Base-by-base conservation (phyloP, 2,113 vertebrate species). In the Phocoena sinus region DNA sequence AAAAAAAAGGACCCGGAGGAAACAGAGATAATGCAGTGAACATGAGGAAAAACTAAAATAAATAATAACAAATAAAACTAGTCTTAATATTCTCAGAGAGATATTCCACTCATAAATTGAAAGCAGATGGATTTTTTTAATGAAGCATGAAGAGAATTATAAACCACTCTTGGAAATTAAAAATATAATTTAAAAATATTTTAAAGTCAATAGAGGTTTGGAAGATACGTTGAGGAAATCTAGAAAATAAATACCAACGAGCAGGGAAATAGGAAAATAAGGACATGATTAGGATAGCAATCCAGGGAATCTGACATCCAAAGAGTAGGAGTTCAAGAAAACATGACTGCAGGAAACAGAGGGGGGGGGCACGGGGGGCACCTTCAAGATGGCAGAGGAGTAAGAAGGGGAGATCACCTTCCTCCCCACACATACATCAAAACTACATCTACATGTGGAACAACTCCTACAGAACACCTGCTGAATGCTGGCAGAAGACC, bases 221-320 rank as follows among this genome's bases (percentile, higher is more conserved):
- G 23, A 93, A 77, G 38, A 6, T 36, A 47, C 38, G 68, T 21
- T 33, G 65, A 90, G 62, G 53, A 84, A 90, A 92, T 26, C 44
- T 79, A 90, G 8, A 83, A 91, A 92, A 73, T 83, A 92, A 92
- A 95, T 74, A 96, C 36, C 31, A 63, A 90, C 94, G 9, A 67
- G 15, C 13, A 77, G 23, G 14, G 18, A 80, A 83, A 89, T 36
- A 33, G 6, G 21, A 84, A 89, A 85, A 77, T 33, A 62, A 77
- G 36, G 60, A 85, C 20, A 53, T 89, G 20, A 83, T 73, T 63
- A 83, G 58, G 20, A 21, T 21, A 90, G 20, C 28, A 86, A 41
- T 82, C 25, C 17, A 83, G 13, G 25, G 25, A 14, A 0, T 36
- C 12, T 65, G 38, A 70, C 36, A 79, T 90, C 31, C 9, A 68